Evolutionary conservation across 2,797 vertebrate genomes (phyloP).

Genomic region (Eulemur albifrons): DNA sequence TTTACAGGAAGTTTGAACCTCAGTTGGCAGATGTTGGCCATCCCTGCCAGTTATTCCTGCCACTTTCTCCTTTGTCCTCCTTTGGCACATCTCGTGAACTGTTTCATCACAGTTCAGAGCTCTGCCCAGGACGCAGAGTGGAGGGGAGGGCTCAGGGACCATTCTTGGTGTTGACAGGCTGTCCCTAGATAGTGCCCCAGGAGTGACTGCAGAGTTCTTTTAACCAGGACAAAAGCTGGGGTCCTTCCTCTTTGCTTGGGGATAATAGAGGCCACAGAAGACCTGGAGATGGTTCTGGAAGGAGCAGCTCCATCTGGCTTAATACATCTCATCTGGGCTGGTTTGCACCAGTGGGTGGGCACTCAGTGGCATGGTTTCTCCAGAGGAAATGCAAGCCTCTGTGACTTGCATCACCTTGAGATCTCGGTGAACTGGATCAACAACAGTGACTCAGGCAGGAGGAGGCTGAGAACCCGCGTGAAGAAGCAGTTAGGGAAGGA

Average conservation of each 20-base stretch:
- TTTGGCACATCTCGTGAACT: fast-evolving
- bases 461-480: background rate
- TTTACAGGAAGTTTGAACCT: background rate
- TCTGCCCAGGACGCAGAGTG: background rate
- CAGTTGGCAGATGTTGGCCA: background rate
- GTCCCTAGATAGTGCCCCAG: background rate
- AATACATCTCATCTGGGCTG: fast-evolving
- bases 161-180: background rate
- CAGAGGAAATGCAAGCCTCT: background rate
- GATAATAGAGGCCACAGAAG: background rate
- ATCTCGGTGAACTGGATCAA: background rate
- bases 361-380: background rate
- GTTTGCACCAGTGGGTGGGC: fast-evolving
- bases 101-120: background rate
- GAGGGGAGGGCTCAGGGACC: background rate
- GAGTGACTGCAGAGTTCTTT: background rate
- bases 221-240: background rate
- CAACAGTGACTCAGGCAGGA: background rate
- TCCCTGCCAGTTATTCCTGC: background rate
- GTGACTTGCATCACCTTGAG: background rate
- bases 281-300: background rate
- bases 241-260: background rate
- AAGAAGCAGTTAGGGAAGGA: background rate
- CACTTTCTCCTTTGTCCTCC: background rate
- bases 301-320: background rate